Evolutionary conservation across 2,113 vertebrate species (phyloP).

Genomic region (Catagonus wagneri): DNA sequence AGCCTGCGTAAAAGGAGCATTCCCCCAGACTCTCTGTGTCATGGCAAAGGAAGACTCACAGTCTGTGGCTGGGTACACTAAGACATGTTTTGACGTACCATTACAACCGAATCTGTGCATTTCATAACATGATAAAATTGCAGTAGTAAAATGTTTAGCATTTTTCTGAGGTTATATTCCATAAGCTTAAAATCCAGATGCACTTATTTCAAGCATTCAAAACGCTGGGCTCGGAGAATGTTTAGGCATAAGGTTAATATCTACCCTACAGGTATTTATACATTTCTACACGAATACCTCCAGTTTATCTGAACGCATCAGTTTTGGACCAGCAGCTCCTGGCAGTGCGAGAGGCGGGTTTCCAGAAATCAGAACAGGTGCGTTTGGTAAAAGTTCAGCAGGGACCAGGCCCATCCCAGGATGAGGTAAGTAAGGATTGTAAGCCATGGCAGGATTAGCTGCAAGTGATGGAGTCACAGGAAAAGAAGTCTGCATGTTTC

Average conservation of each 20-base stretch:
- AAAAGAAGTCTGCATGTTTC: slow-evolving; percentile 91
- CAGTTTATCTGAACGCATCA: slow-evolving; percentile 96
- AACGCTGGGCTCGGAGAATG: not conserved
- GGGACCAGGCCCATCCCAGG: slow-evolving; percentile 96
- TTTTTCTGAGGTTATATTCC: slow-evolving; percentile 3
- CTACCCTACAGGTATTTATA: not conserved
- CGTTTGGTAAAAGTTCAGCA: slow-evolving; percentile 94
- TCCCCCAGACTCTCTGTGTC: not conserved
- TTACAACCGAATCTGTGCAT: not conserved
- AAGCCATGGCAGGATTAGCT: slow-evolving; percentile 94
- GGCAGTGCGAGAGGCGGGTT: slow-evolving; percentile 93
- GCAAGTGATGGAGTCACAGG: slow-evolving; percentile 93
- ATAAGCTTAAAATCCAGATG: not conserved
- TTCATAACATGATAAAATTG: not conserved
- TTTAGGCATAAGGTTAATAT: slow-evolving; percentile 32
- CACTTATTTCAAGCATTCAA: slow-evolving; percentile 51
- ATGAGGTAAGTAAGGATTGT: slow-evolving; percentile 96
- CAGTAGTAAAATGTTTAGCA: not conserved
- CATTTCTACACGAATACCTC: slow-evolving; percentile 91
- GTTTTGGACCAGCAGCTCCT: slow-evolving; percentile 93
- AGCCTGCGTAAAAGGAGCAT: not conserved
- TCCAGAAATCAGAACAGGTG: slow-evolving; percentile 95
- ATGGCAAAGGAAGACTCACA: not conserved
- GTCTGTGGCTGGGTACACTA: not conserved
- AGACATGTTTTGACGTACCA: not conserved